Base-by-base conservation (phyloP, 2,888 invertebrate species). In the Matsumyia berberina region DNA sequence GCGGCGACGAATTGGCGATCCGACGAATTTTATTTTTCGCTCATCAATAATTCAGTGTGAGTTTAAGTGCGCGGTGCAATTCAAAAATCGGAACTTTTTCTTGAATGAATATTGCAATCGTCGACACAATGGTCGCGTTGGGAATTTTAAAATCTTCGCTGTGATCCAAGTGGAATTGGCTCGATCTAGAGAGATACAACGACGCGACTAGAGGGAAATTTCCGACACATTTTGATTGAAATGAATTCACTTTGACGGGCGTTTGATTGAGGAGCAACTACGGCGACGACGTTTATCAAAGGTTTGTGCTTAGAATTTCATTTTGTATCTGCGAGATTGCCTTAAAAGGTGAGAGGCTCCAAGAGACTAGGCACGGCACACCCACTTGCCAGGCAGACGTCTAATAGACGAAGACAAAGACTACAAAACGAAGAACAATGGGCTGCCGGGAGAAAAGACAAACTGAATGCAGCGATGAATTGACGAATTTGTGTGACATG, bases 31-130 rank as follows among this genome's bases (percentile, higher is more conserved):
- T 19, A n/a, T 12, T 39, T 8, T 42, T 42, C 42, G n/a, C 58
- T 78, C 82, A 83, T 83, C 72, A 83, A 78, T 83, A 67, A 83
- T 78, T 83, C 82, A 82, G 82, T 60, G 82, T 82, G 70, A 77
- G 77, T 49, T 66, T 55, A 51, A 76, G 35, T 66, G 64, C 60
- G 66, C 62, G 67, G 49, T 57, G 44, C 53, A 72, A 83, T 78
- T 72, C 53, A 83, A 53, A 33, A 72, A 60, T 62, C 60, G 67
- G 60, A 37, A 31, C 5, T 77, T 72, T 83, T 24, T 73, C 46
- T 55, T 77, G 72, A 82, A 82, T 83, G 81, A 76, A 81, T 66
- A 80, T 67, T 73, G 35, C 60, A 80, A 44, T 44, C 37, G 35
- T 24, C 24, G 24, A 24, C 4, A 29, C 24, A 53, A 66, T 60